phyloP scores from a whole-genome alignment of 2,113 vertebrate species.

The Clarias gariepinus region DNA sequence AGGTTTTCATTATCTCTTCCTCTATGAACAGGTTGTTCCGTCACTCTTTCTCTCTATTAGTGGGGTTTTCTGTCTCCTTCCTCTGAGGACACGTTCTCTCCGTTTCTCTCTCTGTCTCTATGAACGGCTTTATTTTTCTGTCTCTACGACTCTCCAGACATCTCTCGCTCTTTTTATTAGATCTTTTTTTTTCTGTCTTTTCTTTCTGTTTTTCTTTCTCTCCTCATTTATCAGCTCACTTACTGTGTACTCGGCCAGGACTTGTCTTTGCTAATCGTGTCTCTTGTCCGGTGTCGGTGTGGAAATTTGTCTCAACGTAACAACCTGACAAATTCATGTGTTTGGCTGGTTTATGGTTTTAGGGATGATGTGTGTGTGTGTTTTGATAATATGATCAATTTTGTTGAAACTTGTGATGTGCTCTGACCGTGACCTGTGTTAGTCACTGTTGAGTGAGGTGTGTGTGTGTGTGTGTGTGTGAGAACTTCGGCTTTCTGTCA shows the following conservation, averaged over 20 bases:
- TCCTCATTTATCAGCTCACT: background rate
- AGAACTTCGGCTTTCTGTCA: background rate
- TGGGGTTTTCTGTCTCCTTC: background rate
- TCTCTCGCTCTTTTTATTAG: background rate
- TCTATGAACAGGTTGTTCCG: background rate
- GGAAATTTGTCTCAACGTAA: background rate
- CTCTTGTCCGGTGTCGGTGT: background rate
- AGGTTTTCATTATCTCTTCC: background rate
- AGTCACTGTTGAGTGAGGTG: background rate
- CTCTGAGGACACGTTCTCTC: background rate
- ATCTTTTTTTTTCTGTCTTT: background rate
- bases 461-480: too few species aligned
- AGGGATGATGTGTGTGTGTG: background rate
- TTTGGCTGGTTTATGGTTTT: background rate
- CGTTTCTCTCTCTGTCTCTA: background rate
- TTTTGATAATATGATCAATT: background rate
- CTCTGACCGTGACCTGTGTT: background rate
- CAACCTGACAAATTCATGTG: background rate
- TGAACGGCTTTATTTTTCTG: background rate
- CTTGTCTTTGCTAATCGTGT: background rate
- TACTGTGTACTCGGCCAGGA: background rate
- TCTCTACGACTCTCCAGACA: background rate
- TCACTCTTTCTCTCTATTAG: background rate
- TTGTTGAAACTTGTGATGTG: background rate
- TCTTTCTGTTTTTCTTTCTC: background rate